phyloP scores from a whole-genome alignment of 2,888 invertebrate species.

The Listrodromus nycthemerus region DNA sequence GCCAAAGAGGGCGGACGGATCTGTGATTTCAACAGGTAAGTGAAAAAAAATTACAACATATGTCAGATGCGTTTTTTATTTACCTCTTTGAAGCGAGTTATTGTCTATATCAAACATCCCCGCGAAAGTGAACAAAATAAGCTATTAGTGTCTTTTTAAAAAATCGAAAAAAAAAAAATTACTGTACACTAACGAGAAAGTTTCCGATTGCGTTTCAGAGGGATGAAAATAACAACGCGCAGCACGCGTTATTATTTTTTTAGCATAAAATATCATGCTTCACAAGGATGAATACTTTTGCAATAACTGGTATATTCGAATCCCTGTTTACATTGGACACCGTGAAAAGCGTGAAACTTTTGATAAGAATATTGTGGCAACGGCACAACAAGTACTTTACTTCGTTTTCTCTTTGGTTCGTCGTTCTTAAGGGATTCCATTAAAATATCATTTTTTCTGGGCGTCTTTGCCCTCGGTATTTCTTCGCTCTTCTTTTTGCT shows the following conservation, averaged over 20 bases:
- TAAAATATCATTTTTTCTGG: constrained; percentile 96
- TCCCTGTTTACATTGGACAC: not conserved
- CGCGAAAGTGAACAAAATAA: not conserved
- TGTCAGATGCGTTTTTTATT: not conserved
- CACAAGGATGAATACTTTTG: not conserved
- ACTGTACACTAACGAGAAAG: not conserved
- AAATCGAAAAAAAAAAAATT: not conserved
- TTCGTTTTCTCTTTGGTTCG: constrained; percentile 95
- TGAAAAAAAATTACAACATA: not conserved
- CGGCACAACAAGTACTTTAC: constrained; percentile 95
- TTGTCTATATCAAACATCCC: not conserved
- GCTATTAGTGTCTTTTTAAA: not conserved
- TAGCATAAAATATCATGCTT: not conserved
- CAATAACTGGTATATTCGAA: not conserved
- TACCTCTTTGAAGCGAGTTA: too few relatives aligned
- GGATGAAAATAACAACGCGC: not conserved
- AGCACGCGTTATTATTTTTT: not conserved
- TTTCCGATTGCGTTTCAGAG: not conserved
- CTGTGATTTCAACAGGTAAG: not conserved
- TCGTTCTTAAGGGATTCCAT: constrained; percentile 94
- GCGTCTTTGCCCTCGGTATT: constrained; percentile 96
- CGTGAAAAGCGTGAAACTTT: constrained; percentile 88
- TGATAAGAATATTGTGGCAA: constrained; percentile 98
- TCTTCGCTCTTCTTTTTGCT: constrained; percentile 95
- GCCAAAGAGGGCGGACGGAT: not conserved